These are phyloP conservation scores for Bursaphelenchus okinawaensis DNA, from an alignment of 2,888 invertebrate genomes.

Conservation along the genomic window DNA sequence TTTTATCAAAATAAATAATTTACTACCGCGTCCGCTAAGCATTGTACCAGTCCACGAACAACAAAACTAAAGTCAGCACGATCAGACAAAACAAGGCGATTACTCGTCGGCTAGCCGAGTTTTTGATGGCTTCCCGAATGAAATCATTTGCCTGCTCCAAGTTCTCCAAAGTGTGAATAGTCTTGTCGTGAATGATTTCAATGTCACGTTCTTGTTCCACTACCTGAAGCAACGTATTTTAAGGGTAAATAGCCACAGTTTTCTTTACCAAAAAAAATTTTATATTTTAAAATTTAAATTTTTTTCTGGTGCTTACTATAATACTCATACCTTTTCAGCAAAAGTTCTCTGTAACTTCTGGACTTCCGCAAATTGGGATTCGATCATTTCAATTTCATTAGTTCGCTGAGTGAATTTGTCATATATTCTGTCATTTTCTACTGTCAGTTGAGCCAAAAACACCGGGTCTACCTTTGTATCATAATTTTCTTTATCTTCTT, in stretches of 20 bases:
- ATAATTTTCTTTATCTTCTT: not conserved
- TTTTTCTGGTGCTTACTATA: no score
- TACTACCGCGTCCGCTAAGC: no score
- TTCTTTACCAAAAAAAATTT: not conserved
- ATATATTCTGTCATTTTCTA: constrained; percentile 29
- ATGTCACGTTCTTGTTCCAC: constrained; percentile 76
- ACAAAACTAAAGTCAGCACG: constrained; percentile 86
- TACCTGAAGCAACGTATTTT: constrained; percentile 29
- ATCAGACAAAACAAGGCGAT: constrained; percentile 89
- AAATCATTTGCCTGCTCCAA: constrained; percentile 93
- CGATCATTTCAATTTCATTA: constrained; percentile 54
- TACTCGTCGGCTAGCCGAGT: constrained; percentile 87
- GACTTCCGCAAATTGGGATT: constrained; percentile 82
- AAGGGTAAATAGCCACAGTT: not conserved
- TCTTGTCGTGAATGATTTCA: constrained; percentile 79
- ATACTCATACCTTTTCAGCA: constrained; percentile 87
- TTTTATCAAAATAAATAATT: no score
- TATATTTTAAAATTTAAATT: no score
- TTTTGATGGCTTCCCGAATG: constrained; percentile 83
- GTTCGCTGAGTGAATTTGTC: constrained; percentile 26
- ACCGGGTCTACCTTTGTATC: not conserved
- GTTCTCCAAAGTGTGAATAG: constrained; percentile 87
- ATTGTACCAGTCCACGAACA: constrained; percentile 98
- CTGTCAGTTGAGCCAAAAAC: constrained; percentile 20
- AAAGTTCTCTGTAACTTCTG: constrained; percentile 90